A percentile compares a stretch with the other conserved stretches of the same genome.
Evolutionary conservation across 1,140 invertebrate genomes (phyloP).

Genomic region (Ceratosolen solmsi): DNA sequence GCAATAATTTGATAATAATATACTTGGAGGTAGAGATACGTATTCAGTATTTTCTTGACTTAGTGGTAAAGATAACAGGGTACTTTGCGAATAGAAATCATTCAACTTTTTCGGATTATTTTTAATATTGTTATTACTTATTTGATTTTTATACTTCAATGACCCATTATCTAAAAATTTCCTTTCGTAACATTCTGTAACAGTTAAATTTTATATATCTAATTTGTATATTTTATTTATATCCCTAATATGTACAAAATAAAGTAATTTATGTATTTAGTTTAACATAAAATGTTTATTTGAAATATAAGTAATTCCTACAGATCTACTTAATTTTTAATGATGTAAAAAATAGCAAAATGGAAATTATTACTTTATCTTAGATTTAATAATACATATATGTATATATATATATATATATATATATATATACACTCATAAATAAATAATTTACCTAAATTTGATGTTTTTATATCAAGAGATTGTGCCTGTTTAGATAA

Average conservation of each 20-base stretch:
- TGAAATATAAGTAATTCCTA: neutral
- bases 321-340: neutral
- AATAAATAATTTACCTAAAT: constrained; percentile 18
- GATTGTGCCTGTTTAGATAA: neutral
- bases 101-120: neutral
- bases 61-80: constrained; percentile 18
- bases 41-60: neutral
- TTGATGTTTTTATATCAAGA: neutral
- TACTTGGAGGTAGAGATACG: neutral
- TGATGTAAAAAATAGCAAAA: neutral
- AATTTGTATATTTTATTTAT: no score
- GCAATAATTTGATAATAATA: constrained; percentile 48
- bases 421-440: neutral
- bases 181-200: neutral
- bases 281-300: neutral
- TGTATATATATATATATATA: no score
- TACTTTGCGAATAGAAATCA: neutral
- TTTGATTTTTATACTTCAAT: neutral
- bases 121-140: neutral
- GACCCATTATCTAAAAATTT: neutral
- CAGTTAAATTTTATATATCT: neutral
- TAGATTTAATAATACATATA: no score
- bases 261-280: no score
- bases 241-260: no score
- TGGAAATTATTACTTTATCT: neutral